Percentiles rank a stretch among this genome's conserved stretches.
Evolutionary conservation across 2,113 vertebrate genomes (phyloP).

Genomic region (Oxygymnocypris stewartii): DNA sequence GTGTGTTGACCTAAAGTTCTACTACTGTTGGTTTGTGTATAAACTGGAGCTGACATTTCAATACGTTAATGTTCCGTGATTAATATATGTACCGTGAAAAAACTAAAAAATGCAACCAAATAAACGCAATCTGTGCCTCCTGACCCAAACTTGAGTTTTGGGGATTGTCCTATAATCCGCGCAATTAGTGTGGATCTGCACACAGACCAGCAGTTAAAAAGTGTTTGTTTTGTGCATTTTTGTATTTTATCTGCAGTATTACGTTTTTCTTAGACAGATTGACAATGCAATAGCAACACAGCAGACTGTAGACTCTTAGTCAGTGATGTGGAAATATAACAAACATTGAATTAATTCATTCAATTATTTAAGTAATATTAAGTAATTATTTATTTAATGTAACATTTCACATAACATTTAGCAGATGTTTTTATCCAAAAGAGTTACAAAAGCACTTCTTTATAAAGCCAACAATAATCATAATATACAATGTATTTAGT

Average conservation of each 20-base stretch:
- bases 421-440: not conserved
- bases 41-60: not conserved
- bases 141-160: not conserved
- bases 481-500: no score
- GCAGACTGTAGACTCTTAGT: not conserved
- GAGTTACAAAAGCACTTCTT: no score
- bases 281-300: not conserved
- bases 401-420: not conserved
- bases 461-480: no score
- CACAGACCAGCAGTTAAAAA: not conserved
- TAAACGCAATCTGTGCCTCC: not conserved
- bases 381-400: not conserved
- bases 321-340: not conserved
- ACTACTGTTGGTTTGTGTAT: not conserved
- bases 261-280: not conserved
- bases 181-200: not conserved
- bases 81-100: no score
- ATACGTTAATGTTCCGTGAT: not conserved
- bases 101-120: not conserved
- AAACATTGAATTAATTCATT: not conserved
- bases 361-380: no score
- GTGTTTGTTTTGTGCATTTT: not conserved
- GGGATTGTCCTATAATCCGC: not conserved
- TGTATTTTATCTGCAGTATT: not conserved
- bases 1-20: constrained; percentile 21